Conservation (phyloP, 2,113 vertebrate genomes). For the Alethe diademata region DNA sequence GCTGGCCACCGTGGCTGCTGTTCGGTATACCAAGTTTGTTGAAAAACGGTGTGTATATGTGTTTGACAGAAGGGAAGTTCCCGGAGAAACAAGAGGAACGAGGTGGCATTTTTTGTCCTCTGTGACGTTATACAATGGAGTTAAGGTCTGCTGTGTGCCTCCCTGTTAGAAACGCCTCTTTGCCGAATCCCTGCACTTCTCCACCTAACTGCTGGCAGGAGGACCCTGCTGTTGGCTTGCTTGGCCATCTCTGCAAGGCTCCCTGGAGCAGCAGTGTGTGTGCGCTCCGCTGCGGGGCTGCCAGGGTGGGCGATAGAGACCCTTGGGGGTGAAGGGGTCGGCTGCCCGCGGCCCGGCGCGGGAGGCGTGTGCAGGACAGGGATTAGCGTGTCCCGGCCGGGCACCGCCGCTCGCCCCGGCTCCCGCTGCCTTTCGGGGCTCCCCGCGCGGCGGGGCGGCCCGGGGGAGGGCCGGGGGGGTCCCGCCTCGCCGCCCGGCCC, state of each 20-base stretch:
- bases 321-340: accelerated
- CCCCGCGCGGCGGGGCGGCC: background rate
- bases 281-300: background rate
- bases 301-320: background rate
- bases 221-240: no score
- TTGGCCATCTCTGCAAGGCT: background rate
- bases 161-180: background rate
- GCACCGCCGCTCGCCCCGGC: background rate
- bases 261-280: accelerated
- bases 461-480: constrained; percentile 18
- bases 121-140: accelerated
- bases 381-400: background rate
- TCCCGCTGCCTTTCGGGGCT: accelerated
- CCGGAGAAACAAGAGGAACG: accelerated
- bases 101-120: background rate
- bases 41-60: accelerated
- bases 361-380: background rate
- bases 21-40: accelerated
- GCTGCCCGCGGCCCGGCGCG: background rate
- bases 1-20: accelerated
- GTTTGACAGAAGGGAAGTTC: no score
- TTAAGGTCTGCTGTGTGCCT: background rate
- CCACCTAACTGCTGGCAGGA: accelerated
- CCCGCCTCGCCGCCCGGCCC: constrained; percentile 19
- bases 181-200: accelerated